Conservation (phyloP, 2,888 invertebrate species). For the Bimastos eiseni region DNA sequence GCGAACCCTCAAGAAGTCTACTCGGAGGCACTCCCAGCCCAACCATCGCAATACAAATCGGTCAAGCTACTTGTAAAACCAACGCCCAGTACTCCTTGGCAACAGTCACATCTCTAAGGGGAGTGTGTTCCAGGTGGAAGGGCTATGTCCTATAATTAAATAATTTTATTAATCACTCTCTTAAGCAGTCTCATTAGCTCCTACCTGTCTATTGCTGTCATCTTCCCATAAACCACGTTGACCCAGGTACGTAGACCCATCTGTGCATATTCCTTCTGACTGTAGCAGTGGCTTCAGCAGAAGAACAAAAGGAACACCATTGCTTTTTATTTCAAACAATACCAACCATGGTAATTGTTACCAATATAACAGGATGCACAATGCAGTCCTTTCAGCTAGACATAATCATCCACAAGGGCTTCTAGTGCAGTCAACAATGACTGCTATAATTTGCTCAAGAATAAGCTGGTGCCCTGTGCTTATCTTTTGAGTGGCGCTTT, state of each 20-base stretch:
- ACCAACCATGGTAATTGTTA: not conserved
- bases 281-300: conserved; percentile 53
- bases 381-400: not conserved
- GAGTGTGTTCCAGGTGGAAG: too few species aligned
- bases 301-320: not conserved
- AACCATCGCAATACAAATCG: too few species aligned
- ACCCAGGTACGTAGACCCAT: conserved; percentile 71
- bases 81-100: too few species aligned
- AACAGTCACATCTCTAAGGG: too few species aligned
- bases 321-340: not conserved
- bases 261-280: conserved; percentile 62
- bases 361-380: not conserved
- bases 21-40: too few species aligned
- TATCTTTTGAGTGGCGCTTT: too few species aligned
- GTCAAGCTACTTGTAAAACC: too few species aligned
- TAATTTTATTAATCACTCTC: not conserved
- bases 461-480: too few species aligned
- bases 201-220: conserved; percentile 59
- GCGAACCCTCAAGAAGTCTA: too few species aligned
- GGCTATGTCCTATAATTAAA: too few species aligned
- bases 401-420: not conserved
- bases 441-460: not conserved
- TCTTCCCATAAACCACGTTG: conserved; percentile 67
- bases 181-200: not conserved
- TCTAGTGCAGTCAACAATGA: not conserved